phyloP scores from a whole-genome alignment of 2,888 invertebrate species.

The Andrena chrysosceles region DNA sequence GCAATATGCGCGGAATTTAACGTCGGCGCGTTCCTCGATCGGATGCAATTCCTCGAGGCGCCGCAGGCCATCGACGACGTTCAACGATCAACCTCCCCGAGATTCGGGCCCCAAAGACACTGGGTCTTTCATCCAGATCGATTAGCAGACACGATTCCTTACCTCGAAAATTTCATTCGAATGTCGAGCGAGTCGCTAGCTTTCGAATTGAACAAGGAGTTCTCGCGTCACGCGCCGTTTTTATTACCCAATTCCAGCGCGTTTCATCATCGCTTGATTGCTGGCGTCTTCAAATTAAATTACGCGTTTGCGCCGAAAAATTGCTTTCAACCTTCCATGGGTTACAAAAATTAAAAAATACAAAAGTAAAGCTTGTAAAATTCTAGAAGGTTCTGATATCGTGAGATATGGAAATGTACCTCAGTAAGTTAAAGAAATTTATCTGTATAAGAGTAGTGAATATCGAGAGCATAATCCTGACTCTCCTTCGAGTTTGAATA shows the following conservation, averaged over 20 bases:
- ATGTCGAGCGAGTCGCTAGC: background rate
- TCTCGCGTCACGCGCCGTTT: background rate
- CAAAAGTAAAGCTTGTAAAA: background rate
- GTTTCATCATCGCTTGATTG: conserved; percentile 2
- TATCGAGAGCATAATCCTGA: background rate
- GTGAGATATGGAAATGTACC: background rate
- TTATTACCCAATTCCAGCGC: conserved; percentile 4
- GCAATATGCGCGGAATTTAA: conserved; percentile 30
- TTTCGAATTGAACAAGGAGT: background rate
- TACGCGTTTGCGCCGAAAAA: background rate
- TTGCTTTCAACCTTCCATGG: background rate
- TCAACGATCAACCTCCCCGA: background rate
- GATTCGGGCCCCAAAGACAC: background rate
- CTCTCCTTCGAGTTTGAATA: background rate
- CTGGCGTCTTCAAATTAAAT: conserved; percentile 22
- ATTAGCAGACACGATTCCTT: background rate
- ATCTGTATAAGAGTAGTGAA: too few species aligned
- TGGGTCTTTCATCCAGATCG: background rate
- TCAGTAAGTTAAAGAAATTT: too few species aligned
- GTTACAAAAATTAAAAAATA: background rate
- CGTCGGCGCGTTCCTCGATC: conserved; percentile 4
- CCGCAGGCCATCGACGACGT: background rate
- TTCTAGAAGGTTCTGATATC: background rate
- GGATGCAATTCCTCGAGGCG: background rate
- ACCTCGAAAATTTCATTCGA: background rate